phyloP scores from a whole-genome alignment of 1,140 invertebrate genomes.

The Contarinia nasturtii region DNA sequence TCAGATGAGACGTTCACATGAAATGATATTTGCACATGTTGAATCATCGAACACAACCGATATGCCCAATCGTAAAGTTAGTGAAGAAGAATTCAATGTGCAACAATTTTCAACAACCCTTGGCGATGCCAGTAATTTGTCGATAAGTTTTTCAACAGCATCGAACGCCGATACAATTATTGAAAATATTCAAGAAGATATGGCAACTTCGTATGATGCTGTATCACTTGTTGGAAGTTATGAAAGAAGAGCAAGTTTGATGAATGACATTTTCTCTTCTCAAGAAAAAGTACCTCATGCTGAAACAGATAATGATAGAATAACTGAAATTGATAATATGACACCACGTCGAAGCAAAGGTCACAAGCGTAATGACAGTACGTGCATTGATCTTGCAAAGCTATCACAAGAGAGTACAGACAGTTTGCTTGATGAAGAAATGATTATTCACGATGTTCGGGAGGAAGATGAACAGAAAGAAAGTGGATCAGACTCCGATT shows the following conservation, averaged over 20 bases:
- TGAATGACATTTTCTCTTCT: constrained; percentile 19
- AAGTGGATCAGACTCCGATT: constrained; percentile 19
- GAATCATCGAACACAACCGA: constrained; percentile 3
- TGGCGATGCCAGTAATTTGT: constrained; percentile 33
- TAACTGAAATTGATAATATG: constrained; percentile 27
- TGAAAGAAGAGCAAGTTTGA: constrained; percentile 16
- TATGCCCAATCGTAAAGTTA: not conserved
- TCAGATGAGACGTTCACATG: constrained; percentile 70
- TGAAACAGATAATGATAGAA: too few relatives aligned
- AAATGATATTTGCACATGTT: constrained; percentile 69
- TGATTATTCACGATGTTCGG: constrained; percentile 3
- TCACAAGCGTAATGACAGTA: constrained; percentile 34
- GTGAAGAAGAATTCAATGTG: not conserved
- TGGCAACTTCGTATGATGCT: constrained; percentile 29
- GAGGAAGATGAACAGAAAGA: constrained; percentile 10
- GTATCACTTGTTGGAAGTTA: constrained; percentile 18
- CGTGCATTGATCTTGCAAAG: constrained; percentile 8
- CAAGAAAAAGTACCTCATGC: constrained; percentile 6
- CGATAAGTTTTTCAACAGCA: constrained; percentile 32
- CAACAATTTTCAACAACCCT: constrained; percentile 12
- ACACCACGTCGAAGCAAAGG: constrained; percentile 27
- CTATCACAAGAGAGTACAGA: constrained; percentile 1
- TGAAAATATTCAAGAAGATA: constrained; percentile 29
- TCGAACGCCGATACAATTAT: constrained; percentile 33
- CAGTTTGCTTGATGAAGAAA: constrained; percentile 4